These are phyloP conservation scores for Littorina saxatilis DNA, from an alignment of 1,140 invertebrate genomes.

Conservation along the genomic window DNA sequence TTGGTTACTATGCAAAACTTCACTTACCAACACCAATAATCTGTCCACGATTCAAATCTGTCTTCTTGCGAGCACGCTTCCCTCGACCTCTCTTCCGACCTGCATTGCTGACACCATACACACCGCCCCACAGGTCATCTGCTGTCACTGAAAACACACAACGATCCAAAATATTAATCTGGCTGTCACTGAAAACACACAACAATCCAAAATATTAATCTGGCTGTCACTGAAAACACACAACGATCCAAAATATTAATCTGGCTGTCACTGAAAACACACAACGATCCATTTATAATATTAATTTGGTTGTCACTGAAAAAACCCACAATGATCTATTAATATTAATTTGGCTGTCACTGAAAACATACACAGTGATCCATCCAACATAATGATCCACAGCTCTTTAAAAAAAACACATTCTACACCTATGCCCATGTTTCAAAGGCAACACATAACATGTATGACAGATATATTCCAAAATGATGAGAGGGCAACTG, in stretches of 20 bases:
- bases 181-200: neutral
- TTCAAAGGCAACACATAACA: neutral
- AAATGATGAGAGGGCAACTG: neutral
- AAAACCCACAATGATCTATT: neutral
- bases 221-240: neutral
- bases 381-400: neutral
- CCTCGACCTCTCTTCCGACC: slow-evolving; percentile 95
- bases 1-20: neutral
- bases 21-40: slow-evolving; percentile 86
- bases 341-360: neutral
- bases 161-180: no score
- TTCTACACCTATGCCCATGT: neutral
- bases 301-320: neutral
- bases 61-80: slow-evolving; percentile 84
- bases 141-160: slow-evolving; percentile 69
- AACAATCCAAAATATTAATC: neutral
- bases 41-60: slow-evolving; percentile 94
- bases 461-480: neutral
- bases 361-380: neutral
- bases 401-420: neutral
- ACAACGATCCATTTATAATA: neutral
- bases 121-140: slow-evolving; percentile 93
- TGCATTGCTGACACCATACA: slow-evolving; percentile 96
- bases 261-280: neutral
- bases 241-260: neutral